Base-by-base conservation (phyloP, 37 sponge, comb jelly and placozoan species). In the Eunapius fragilis region DNA sequence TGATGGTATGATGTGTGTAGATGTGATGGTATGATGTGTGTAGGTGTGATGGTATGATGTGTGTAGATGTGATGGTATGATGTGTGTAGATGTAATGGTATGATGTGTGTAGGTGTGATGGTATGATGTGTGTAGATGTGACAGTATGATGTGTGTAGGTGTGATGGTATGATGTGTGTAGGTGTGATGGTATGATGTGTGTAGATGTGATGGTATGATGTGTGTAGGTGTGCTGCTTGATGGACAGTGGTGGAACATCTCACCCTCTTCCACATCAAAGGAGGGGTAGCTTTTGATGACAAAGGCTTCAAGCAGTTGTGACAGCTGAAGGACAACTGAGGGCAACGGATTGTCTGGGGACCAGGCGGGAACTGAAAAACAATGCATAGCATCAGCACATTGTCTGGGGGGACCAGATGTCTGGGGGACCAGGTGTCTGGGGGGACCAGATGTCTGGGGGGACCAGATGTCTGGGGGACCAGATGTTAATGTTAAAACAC, bases 271-370 rank as follows among this genome's bases (percentile, higher is more conserved):
- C 41, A 41, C 41, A 28, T 28, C 58, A 68, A 37, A 82, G 35
- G 50, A 11, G 5, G 84, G 80, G 34, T 87, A 77, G 67, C 37
- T 80, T 41, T 37, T 35, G 50, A 82, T 87, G 71, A 87, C 71
- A 84, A 91, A 91, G 23, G 74, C 72, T 76, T 91, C 92, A 38
- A 91, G 74, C 24, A 83, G 75, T 19, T 84, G 74, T 25, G 88
- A 76, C 34, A 87, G 48, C 32, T 82, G 77, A 49, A 88, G 67
- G n/a, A 88, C 30, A 22, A 85, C 38, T 6, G 41, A 41, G 41
- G 41, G 41, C 41, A 41, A 41, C 41, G 6, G 6, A 41, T 41
- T 6, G 6, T 6, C 41, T 58, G 58, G 1, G 58, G 1, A 19
- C 14, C 22, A 11, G 47, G 47, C 4, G 47, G 47, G 47, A 45